Evolutionary conservation across 2,113 vertebrate genomes (phyloP).

Genomic region (Stigmatopora argus): DNA sequence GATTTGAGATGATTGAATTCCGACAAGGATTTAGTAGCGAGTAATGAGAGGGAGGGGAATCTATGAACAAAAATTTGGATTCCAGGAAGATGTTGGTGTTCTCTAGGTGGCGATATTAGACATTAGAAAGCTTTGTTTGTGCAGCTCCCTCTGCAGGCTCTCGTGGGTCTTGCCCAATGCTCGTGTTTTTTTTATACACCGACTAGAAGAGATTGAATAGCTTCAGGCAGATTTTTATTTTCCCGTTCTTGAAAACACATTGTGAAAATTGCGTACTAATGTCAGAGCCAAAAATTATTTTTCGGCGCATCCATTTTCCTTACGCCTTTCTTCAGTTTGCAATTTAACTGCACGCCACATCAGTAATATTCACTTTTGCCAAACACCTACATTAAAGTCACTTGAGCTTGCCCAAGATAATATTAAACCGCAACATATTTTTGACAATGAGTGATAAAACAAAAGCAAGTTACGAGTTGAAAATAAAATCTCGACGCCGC

Average conservation of each 20-base stretch:
- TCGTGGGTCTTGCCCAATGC: too few species aligned
- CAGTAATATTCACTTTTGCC: neutral
- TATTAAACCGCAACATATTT: neutral
- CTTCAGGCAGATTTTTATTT: too few species aligned
- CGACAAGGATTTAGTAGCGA: constrained; percentile 12
- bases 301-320: too few species aligned
- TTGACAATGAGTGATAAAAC: constrained; percentile 15
- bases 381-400: neutral
- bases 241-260: too few species aligned
- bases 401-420: constrained; percentile 1
- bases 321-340: neutral
- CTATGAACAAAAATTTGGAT: neutral
- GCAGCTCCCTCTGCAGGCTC: too few species aligned
- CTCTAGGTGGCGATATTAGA: too few species aligned
- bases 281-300: too few species aligned
- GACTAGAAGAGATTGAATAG: too few species aligned
- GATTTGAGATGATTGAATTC: constrained; percentile 35
- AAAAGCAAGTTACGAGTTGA: constrained; percentile 5
- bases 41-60: neutral
- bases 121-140: too few species aligned
- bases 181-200: too few species aligned
- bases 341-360: neutral
- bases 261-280: too few species aligned
- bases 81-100: neutral
- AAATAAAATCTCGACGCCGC: constrained; percentile 12